Percentiles rank a stretch among this genome's conserved stretches.
These are phyloP conservation scores for Solen grandis DNA, from an alignment of 1,140 invertebrate species.

Conservation along the genomic window DNA sequence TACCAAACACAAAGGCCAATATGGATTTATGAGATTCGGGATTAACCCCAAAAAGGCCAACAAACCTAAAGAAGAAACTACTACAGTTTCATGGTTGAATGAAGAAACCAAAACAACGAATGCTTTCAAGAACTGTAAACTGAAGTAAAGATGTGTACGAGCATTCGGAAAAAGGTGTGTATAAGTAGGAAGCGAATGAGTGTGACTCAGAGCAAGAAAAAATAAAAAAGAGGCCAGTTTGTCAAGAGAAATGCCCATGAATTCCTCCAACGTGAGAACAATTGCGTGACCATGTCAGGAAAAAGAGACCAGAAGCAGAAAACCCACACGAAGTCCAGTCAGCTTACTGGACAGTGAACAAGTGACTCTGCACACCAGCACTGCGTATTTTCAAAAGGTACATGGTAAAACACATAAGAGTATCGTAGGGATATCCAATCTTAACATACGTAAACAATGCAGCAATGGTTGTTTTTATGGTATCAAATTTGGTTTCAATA, in stretches of 20 bases:
- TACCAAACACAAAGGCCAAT: slow-evolving; percentile 4
- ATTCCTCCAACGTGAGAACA: slow-evolving; percentile 52
- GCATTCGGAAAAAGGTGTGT: not conserved
- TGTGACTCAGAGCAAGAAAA: not conserved
- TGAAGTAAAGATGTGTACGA: slow-evolving; percentile 30
- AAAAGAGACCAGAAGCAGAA: slow-evolving; percentile 40
- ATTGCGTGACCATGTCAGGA: slow-evolving; percentile 24
- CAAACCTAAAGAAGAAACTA: slow-evolving; percentile 13
- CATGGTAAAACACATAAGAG: slow-evolving; percentile 45
- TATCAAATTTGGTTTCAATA: slow-evolving; percentile 20
- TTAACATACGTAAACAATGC: slow-evolving; percentile 44
- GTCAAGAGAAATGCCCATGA: slow-evolving; percentile 16
- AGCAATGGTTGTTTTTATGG: slow-evolving; percentile 36
- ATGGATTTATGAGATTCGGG: not conserved
- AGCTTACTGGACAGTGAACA: slow-evolving; percentile 43
- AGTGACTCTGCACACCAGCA: slow-evolving; percentile 53
- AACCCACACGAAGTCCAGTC: slow-evolving; percentile 58
- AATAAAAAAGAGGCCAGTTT: not conserved
- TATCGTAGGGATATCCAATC: slow-evolving; percentile 48
- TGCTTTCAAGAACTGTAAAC: not conserved
- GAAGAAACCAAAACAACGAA: slow-evolving; percentile 11
- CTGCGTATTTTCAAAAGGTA: slow-evolving; percentile 30
- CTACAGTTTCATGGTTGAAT: slow-evolving; percentile 7
- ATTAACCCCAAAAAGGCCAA: slow-evolving; percentile 2
- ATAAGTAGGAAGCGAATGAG: not conserved